Evolutionary conservation across 64 coral and sea anemone genomes (phyloP), one percentile per base, ranked within the genome.

Genomic region (Catalaphyllia jardinei): DNA sequence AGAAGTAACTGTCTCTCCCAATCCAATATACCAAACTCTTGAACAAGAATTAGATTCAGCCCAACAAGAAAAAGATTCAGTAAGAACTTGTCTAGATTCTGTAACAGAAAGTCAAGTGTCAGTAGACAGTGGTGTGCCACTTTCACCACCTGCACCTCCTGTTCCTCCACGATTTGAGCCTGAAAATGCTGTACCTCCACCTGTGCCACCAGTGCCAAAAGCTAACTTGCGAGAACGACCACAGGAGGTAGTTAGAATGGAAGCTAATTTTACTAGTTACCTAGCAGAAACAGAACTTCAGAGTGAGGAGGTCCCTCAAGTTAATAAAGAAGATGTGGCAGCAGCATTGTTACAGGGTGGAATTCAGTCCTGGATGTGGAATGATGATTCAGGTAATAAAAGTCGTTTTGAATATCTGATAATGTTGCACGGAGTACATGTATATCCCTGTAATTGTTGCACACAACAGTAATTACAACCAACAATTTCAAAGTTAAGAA

Each of bases 231-330:
- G 31, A 24, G 73, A 83, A 0, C 62, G 79, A 5, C 27, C 87
- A 14, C 31, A 24, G 42, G 88, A 93, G 24, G 77, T 91, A 9
- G 72, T 69, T 57, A 90, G 88, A 71, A 82, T 74, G 12, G 71
- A 88, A 72, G 82, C 81, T 52, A 55, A 86, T 69, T 90, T 90
- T 88, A 91, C 76, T 31, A 97, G 95, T 79, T 93, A 90, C 75
- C 51, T 90, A 74, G 24, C 80, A 76, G 16, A 74, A 69, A 65
- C 80, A 31, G 59, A 31, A 31, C 51, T 77, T 46, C 92, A 84
- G n/a, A 75, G 31, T 60, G 87, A 89, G 1, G 29, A 84, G 38
- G 62, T 49, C 64, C 50, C 76, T 88, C 67, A 93, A 46, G 57
- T 71, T 83, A 80, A 67, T 90, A 35, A 87, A 77, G 51, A 35